A percentile compares a stretch with the other conserved stretches of the same genome.
These are phyloP conservation scores for Dichetophora obliterata DNA, from an alignment of 2,888 invertebrate species.

Conservation along the genomic window DNA sequence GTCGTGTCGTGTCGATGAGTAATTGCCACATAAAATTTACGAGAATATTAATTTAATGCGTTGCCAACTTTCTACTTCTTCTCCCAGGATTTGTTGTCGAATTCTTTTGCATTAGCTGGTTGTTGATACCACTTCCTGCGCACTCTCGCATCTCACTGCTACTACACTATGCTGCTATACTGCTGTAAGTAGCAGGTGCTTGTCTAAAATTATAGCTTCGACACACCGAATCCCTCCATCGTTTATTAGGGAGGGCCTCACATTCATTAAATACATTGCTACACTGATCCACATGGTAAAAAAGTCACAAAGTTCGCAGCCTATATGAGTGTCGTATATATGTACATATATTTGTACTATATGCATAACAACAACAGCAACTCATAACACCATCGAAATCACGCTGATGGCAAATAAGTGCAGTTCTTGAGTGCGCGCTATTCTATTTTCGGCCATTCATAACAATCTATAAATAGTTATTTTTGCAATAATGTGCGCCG, in stretches of 20 bases:
- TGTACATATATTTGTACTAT: not conserved
- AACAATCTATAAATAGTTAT: slow-evolving; percentile 29
- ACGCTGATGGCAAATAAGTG: not conserved
- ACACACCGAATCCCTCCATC: not conserved
- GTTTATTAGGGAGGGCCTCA: not conserved
- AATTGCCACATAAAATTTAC: slow-evolving; percentile 43
- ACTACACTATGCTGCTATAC: not conserved
- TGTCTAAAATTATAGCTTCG: slow-evolving; percentile 31
- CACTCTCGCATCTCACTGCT: not conserved
- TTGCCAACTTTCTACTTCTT: slow-evolving; percentile 13
- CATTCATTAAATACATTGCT: not conserved
- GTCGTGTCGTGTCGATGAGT: slow-evolving; percentile 39
- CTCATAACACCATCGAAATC: not conserved
- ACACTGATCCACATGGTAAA: slow-evolving; percentile 31
- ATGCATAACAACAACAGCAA: not conserved
- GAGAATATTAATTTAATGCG: slow-evolving; percentile 43
- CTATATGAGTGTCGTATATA: not conserved
- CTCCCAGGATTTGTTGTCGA: not conserved
- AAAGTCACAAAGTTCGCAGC: slow-evolving; percentile 36
- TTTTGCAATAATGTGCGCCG: not conserved
- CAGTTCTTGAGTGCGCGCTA: not conserved
- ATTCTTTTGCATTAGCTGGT: not conserved
- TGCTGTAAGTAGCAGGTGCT: slow-evolving; percentile 29
- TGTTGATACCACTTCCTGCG: slow-evolving; percentile 1
- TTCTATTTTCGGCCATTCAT: slow-evolving; percentile 36